Base-by-base conservation (phyloP, 1,140 invertebrate species). In the Scaptodrosophila lebanonensis region DNA sequence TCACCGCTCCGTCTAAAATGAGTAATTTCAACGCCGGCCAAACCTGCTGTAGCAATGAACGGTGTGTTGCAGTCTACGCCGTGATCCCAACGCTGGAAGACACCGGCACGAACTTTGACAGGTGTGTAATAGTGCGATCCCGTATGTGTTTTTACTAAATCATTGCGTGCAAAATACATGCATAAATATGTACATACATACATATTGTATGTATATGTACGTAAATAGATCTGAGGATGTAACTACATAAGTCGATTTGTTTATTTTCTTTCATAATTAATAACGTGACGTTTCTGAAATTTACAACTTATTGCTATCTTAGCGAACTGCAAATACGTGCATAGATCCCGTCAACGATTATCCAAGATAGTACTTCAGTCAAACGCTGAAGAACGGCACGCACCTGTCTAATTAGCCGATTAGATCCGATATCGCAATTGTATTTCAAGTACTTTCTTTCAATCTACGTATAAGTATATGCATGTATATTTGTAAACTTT, bases 11-110 rank as follows among this genome's bases (percentile, higher is more conserved):
- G n/a, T n/a, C n/a, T 38, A 56, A 35, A 16, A 62, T 50, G 48
- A 22, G 45, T 40, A 38, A 22, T 47, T 61, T 22, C 35, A 38
- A 53, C 16, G 36, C 13, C 11, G 40, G 11, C 20, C 36, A 52
- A 45, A 18, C 53, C 39, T 53, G 53, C 33, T 13, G 8, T 3
- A 39, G 48, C 25, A 52, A 51, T 42, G 32, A 7, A 32, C 61
- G 60, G 22, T 35, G 54, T 11, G 57, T 32, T 6, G 36, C 75
- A 82, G 75, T 82, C 42, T 82, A 82, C 75, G 42, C 57, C 38
- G 69, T 63, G 70, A 64, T 82, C 43, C 75, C 75, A 29, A 60
- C 76, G 51, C 53, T 60, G 49, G 63, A 82, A 39, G 69, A 79
- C 64, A 33, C 56, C 20, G 40, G 36, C 25, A 40, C 53, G 30